Evolutionary conservation across 2,797 vertebrate genomes (phyloP).

Genomic region (Coccyzus lansbergi): DNA sequence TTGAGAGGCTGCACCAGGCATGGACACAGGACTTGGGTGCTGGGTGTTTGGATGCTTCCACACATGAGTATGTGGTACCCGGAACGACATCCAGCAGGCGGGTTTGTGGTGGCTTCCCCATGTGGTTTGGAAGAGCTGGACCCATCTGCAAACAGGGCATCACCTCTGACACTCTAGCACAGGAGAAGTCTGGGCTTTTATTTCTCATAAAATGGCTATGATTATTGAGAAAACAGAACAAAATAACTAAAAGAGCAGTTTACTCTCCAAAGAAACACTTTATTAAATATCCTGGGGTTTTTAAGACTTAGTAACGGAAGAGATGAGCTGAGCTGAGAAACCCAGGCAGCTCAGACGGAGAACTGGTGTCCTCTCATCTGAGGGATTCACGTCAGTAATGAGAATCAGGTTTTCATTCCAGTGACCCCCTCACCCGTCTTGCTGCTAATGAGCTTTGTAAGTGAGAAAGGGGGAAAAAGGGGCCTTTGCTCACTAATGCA

Average conservation of each 20-base stretch:
- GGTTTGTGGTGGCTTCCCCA: background rate
- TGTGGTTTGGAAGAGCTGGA: background rate
- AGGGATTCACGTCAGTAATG: background rate
- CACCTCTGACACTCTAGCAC: fast-evolving
- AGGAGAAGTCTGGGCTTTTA: background rate
- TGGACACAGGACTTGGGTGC: fast-evolving
- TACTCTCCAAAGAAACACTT: slow-evolving; percentile 34
- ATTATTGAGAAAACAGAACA: background rate
- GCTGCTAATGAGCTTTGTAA: slow-evolving; percentile 20
- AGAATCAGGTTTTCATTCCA: background rate
- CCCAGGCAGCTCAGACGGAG: background rate
- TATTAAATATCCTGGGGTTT: slow-evolving; percentile 13
- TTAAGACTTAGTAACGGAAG: background rate
- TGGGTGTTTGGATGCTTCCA: background rate
- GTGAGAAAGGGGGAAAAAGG: fast-evolving
- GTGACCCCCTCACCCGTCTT: background rate
- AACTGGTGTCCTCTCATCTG: background rate
- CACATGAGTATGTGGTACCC: background rate
- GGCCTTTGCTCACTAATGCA: background rate
- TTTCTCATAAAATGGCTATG: background rate
- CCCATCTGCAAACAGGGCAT: background rate
- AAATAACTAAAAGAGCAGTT: slow-evolving; percentile 39
- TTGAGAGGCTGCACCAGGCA: background rate
- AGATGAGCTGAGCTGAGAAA: background rate
- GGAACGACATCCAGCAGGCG: fast-evolving